Evolutionary conservation across 2,888 invertebrate genomes (phyloP).

Genomic region (Copidosoma aretas): DNA sequence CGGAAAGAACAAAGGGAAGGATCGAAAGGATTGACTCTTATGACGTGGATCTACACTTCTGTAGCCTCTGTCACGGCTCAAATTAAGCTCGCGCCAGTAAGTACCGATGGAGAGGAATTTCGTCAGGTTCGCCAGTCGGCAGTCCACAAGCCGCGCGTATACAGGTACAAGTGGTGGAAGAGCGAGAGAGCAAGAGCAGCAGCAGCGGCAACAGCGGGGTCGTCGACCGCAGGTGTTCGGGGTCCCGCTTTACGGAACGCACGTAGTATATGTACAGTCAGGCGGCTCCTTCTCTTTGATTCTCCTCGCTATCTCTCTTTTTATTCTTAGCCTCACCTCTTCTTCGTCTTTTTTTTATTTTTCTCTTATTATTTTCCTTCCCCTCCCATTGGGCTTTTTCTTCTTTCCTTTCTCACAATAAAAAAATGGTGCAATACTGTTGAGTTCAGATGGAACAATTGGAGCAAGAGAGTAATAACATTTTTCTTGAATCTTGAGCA

Average conservation of each 20-base stretch:
- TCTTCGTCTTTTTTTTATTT: background rate
- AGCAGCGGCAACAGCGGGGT: constrained; percentile 50
- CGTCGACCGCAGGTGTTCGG: constrained; percentile 61
- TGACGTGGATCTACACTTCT: no score
- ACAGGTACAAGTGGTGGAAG: background rate
- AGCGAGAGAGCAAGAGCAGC: no score
- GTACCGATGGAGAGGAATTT: constrained; percentile 16
- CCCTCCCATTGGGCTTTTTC: background rate
- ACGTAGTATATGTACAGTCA: constrained; percentile 16
- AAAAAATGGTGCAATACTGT: background rate
- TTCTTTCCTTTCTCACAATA: background rate
- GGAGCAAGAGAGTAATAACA: no score
- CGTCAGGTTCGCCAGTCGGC: constrained; percentile 6
- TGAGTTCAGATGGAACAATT: no score
- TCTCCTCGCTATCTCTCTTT: background rate
- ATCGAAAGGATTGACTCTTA: no score
- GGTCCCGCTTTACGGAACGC: constrained; percentile 36
- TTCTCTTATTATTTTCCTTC: constrained; percentile 1
- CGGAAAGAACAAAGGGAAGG: no score
- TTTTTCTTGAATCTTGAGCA: no score
- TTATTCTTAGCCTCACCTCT: constrained; percentile 1
- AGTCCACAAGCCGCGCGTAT: background rate
- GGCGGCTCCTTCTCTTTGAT: constrained; percentile 25
- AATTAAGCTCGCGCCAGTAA: background rate
- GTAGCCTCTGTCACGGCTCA: background rate